phyloP scores from a whole-genome alignment of 2,797 vertebrate species.

The Melanotaenia nigrans region DNA sequence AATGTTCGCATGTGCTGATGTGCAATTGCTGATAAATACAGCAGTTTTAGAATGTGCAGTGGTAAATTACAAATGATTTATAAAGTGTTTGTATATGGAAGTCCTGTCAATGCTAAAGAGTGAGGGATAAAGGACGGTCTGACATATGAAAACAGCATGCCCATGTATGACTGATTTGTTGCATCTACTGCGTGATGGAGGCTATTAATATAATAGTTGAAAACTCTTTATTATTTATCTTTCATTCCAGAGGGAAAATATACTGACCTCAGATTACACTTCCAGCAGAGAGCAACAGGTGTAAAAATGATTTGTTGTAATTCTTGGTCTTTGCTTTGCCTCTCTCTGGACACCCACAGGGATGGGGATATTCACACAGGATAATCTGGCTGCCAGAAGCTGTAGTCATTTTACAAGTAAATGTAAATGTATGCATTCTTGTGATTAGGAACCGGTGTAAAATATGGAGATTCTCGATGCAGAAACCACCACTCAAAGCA shows the following conservation, averaged over 20 bases:
- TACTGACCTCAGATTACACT: slow-evolving; percentile 24
- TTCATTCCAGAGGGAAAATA: slow-evolving; percentile 15
- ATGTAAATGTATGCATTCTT: slow-evolving; percentile 15
- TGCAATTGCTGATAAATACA: background rate
- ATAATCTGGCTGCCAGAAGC: slow-evolving; percentile 20
- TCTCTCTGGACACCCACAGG: slow-evolving; percentile 8
- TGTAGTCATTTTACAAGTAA: slow-evolving; percentile 14
- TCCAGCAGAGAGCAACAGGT: slow-evolving; percentile 33
- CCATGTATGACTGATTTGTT: background rate
- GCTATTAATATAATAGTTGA: background rate
- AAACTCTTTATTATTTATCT: background rate
- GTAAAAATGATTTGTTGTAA: slow-evolving; percentile 38
- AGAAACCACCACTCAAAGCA: slow-evolving; percentile 42
- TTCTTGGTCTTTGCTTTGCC: slow-evolving; percentile 34
- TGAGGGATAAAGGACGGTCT: background rate
- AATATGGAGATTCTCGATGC: slow-evolving; percentile 40
- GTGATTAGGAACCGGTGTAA: slow-evolving; percentile 43
- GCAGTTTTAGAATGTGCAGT: background rate
- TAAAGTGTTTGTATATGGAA: background rate
- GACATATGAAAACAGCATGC: slow-evolving; percentile 1
- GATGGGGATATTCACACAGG: slow-evolving; percentile 12
- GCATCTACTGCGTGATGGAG: background rate
- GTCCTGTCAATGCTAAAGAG: background rate
- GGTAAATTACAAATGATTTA: background rate
- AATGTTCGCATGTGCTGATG: background rate